These are phyloP conservation scores for Branchinecta lynchi DNA, from an alignment of 1,140 invertebrate species.

Conservation along the genomic window DNA sequence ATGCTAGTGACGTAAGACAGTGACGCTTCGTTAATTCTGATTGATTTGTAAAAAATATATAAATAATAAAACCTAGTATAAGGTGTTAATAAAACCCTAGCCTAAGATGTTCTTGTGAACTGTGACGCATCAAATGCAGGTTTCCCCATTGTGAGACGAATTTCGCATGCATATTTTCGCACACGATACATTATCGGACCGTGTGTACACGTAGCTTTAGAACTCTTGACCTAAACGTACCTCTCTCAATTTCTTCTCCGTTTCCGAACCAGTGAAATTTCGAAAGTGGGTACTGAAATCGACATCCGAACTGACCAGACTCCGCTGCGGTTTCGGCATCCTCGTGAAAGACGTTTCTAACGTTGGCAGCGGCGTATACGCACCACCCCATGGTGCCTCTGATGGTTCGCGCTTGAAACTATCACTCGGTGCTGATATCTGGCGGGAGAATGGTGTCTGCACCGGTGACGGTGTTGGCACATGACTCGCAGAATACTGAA, in stretches of 20 bases:
- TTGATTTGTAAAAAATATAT: too few relatives aligned
- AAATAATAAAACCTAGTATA: too few relatives aligned
- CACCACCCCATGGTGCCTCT: background rate
- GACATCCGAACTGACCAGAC: background rate
- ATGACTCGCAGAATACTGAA: too few relatives aligned
- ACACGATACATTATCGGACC: too few relatives aligned
- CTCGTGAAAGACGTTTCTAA: background rate
- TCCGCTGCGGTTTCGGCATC: background rate
- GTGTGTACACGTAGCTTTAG: too few relatives aligned
- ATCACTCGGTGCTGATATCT: background rate
- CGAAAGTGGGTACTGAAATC: background rate
- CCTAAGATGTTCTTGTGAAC: too few relatives aligned
- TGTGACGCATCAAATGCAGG: too few relatives aligned
- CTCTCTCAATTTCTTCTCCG: background rate
- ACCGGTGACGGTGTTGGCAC: background rate
- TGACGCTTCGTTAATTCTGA: too few relatives aligned
- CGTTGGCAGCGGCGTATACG: background rate
- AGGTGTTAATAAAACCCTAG: too few relatives aligned
- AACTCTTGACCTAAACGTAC: background rate
- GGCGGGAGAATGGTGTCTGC: background rate
- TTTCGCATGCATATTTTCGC: too few relatives aligned
- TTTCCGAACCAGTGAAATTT: slow-evolving; percentile 7
- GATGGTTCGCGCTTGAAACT: background rate
- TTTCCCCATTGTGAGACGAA: too few relatives aligned
- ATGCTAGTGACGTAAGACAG: too few relatives aligned